Evolutionary conservation across 2,797 vertebrate genomes (phyloP).

Genomic region (Eupleurogrammus muticus): DNA sequence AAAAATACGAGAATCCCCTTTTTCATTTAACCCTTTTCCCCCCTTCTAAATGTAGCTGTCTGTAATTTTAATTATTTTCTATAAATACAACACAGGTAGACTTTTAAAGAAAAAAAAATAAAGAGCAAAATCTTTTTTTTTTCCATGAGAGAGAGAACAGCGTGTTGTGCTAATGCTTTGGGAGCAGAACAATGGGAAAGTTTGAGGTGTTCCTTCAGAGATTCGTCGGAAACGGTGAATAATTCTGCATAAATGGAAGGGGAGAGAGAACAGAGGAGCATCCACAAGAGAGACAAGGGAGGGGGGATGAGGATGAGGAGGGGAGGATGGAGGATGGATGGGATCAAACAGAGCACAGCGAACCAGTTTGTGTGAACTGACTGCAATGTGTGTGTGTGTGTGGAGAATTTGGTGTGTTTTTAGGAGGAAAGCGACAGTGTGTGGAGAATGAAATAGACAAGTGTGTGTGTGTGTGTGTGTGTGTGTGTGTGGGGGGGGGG

Average conservation of each 20-base stretch:
- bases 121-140: conserved; percentile 44
- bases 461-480: no score
- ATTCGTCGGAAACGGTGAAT: conserved; percentile 74
- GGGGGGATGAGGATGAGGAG: conserved; percentile 26
- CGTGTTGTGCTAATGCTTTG: conserved; percentile 71
- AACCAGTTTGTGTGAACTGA: conserved; percentile 65
- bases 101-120: conserved; percentile 21
- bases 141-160: conserved; percentile 49
- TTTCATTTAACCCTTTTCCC: neutral
- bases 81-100: conserved; percentile 63
- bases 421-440: conserved; percentile 54
- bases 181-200: conserved; percentile 73
- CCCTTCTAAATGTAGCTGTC: conserved; percentile 17
- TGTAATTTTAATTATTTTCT: conserved; percentile 53
- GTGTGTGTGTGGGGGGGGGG: no score
- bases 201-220: conserved; percentile 69
- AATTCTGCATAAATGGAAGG: conserved; percentile 77
- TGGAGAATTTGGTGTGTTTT: conserved; percentile 47
- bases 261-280: conserved; percentile 65
- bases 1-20: conserved; percentile 21
- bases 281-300: conserved; percentile 43
- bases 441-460: conserved; percentile 40
- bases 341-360: conserved; percentile 72
- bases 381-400: conserved; percentile 32
- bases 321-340: conserved; percentile 53